These are phyloP conservation scores for Acrocephalus scirpaceus DNA, from an alignment of 2,797 vertebrate species.

Conservation along the genomic window DNA sequence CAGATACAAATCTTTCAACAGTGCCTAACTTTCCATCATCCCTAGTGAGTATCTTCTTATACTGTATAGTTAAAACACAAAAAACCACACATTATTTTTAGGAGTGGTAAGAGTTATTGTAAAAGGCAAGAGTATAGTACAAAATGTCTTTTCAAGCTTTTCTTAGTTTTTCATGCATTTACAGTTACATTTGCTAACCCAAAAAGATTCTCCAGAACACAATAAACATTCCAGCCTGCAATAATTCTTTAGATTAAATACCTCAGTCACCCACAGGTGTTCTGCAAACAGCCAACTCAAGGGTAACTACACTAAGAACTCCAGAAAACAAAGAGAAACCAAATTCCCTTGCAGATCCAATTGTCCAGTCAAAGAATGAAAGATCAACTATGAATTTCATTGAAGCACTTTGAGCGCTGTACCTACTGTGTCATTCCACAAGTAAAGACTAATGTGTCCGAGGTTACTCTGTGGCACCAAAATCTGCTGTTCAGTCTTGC, in stretches of 20 bases:
- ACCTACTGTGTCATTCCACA: neutral
- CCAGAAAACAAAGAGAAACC: neutral
- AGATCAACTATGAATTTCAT: neutral
- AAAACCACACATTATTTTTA: neutral
- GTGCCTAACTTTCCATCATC: conserved; percentile 86
- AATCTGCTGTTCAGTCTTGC: neutral
- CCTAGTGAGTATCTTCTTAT: conserved; percentile 88
- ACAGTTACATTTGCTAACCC: neutral
- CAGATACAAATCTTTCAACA: conserved; percentile 90
- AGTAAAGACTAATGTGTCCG: neutral
- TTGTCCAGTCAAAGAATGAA: neutral
- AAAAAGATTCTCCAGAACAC: neutral
- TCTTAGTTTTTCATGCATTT: neutral
- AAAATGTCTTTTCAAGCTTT: neutral
- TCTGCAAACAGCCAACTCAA: neutral
- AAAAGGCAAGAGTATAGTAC: neutral
- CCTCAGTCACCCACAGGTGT: neutral
- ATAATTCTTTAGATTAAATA: neutral
- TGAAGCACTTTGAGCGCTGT: neutral
- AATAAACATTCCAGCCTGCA: neutral
- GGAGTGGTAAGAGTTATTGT: neutral
- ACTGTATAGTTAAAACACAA: conserved; percentile 76
- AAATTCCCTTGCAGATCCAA: neutral
- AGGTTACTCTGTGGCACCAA: neutral
- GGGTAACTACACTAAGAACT: neutral